Conservation (phyloP, 2,113 vertebrate species). For the Bujurquina vittata region DNA sequence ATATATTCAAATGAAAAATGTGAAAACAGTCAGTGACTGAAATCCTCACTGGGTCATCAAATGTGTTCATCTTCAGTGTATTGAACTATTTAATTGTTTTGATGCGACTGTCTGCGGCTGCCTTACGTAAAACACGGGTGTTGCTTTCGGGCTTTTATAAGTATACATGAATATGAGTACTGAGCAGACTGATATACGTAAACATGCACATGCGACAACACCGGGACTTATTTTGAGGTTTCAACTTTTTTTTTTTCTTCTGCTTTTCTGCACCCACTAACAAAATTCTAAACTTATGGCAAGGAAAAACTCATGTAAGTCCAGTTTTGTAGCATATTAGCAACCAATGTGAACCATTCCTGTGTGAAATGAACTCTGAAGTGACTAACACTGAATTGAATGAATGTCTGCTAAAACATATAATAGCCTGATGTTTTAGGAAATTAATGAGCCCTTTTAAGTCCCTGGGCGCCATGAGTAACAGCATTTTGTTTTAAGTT, state of each 20-base stretch:
- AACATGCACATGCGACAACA: background rate
- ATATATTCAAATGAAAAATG: background rate
- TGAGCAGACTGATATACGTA: background rate
- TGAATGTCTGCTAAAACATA: background rate
- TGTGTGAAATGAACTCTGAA: conserved; percentile 3
- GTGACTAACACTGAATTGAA: too few relatives aligned
- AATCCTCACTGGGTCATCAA: background rate
- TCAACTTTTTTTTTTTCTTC: background rate
- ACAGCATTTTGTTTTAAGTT: background rate
- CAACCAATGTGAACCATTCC: background rate
- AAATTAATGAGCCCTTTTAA: background rate
- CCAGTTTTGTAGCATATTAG: background rate
- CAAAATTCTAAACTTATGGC: background rate
- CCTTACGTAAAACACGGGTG: background rate
- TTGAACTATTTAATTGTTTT: background rate
- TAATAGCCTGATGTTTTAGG: background rate
- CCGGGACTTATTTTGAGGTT: background rate
- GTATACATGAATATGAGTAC: too few relatives aligned
- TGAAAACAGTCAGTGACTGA: background rate
- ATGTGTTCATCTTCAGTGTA: background rate
- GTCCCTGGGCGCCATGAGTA: background rate
- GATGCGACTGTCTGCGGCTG: background rate
- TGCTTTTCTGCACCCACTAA: background rate
- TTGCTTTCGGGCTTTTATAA: background rate
- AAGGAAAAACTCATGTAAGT: background rate